These are phyloP conservation scores for Alethe castanea DNA, from an alignment of 2,113 vertebrate genomes.

Conservation along the genomic window DNA sequence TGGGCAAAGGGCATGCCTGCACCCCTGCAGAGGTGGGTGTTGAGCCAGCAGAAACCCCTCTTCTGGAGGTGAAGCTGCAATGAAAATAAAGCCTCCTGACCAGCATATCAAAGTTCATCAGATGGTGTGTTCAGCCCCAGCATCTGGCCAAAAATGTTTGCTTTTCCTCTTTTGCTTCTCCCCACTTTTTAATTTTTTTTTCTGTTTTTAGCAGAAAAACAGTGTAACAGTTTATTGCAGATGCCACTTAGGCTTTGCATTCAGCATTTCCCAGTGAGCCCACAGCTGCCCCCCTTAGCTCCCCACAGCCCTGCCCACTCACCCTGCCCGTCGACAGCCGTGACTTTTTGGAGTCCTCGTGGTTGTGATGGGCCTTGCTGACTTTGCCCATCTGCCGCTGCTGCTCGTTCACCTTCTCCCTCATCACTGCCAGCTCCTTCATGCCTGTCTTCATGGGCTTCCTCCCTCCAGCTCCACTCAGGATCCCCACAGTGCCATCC, in stretches of 20 bases:
- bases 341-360: slow-evolving; percentile 74
- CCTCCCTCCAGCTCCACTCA: slow-evolving; percentile 45
- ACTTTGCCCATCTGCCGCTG: slow-evolving; percentile 76
- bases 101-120: slow-evolving; percentile 3
- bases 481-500: slow-evolving; percentile 62
- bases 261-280: background rate
- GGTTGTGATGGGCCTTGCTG: slow-evolving; percentile 56
- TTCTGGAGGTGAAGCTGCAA: background rate
- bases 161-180: background rate
- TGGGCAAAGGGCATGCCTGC: background rate
- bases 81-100: background rate
- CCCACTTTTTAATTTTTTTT: rapidly evolving
- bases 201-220: background rate
- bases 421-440: slow-evolving; percentile 75
- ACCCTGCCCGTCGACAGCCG: slow-evolving; percentile 71
- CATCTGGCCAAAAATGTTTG: slow-evolving; percentile 6
- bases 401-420: slow-evolving; percentile 76
- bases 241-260: background rate
- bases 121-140: background rate
- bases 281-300: background rate
- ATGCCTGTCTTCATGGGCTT: slow-evolving; percentile 68
- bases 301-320: background rate
- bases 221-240: background rate
- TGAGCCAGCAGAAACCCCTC: background rate
- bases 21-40: background rate